Conservation (phyloP, 2,888 invertebrate genomes). For the Cantharis rustica region DNA sequence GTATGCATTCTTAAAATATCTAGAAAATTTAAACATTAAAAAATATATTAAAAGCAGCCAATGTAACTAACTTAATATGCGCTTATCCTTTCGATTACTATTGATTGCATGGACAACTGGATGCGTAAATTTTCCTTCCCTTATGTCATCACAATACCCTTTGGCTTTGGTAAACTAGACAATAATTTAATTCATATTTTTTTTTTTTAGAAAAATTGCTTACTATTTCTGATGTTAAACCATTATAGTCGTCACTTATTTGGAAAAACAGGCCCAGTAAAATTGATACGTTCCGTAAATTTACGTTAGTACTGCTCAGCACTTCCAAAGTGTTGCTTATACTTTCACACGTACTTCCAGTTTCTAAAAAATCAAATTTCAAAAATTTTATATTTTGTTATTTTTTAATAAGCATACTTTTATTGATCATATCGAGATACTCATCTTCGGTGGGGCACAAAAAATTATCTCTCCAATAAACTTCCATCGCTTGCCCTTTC, state of each 20-base stretch:
- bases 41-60: no score
- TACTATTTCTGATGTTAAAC: not conserved
- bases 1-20: not conserved
- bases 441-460: not conserved
- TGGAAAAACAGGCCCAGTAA: not conserved
- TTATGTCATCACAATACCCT: not conserved
- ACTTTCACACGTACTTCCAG: not conserved
- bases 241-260: not conserved
- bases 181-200: not conserved
- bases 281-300: not conserved
- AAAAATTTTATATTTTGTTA: no score
- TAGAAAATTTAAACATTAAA: not conserved
- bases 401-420: not conserved
- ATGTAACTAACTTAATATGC: not conserved
- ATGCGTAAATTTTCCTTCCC: not conserved
- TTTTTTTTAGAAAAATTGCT: not conserved
- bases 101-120: not conserved
- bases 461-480: not conserved
- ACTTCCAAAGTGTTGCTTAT: not conserved
- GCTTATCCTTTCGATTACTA: not conserved
- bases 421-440: not conserved
- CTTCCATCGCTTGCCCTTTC: not conserved
- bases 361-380: not conserved
- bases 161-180: not conserved
- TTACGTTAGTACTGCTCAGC: not conserved